A percentile compares a stretch with the other conserved stretches of the same genome.
Conservation (phyloP, 2,888 invertebrate genomes). For the Cephus sareptanus region DNA sequence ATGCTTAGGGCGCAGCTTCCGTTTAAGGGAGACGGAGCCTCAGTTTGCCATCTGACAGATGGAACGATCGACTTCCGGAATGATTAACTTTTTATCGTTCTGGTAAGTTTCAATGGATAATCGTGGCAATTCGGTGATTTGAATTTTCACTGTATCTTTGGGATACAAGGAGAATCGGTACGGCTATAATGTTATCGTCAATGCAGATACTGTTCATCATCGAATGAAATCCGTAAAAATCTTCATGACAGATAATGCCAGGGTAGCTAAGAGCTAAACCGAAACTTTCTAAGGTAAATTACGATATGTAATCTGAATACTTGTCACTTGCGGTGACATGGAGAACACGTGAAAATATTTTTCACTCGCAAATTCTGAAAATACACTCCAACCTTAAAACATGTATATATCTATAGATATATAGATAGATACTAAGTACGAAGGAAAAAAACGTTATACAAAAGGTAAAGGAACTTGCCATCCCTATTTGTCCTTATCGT, state of each 20-base stretch:
- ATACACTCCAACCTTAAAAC: not conserved
- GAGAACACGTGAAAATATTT: not conserved
- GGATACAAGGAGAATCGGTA: not conserved
- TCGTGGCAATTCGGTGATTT: not conserved
- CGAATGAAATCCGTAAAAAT: not conserved
- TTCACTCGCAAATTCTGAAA: not conserved
- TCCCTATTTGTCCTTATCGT: not conserved
- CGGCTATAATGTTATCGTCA: not conserved
- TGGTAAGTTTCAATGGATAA: not conserved
- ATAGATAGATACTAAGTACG: not conserved
- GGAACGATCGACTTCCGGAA: not conserved
- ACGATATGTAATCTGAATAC: not conserved
- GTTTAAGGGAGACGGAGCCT: not conserved
- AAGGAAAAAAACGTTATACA: not conserved
- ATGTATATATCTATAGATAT: not conserved
- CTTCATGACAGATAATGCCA: not conserved
- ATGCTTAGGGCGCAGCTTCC: not conserved
- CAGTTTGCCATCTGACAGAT: not conserved
- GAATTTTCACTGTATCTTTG: not conserved
- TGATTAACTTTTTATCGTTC: not conserved
- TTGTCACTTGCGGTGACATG: not conserved
- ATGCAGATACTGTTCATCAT: not conserved
- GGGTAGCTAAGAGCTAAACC: not conserved
- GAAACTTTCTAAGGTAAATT: not conserved
- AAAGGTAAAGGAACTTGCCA: not conserved